Evolutionary conservation across 2,888 invertebrate species (phyloP), one percentile per base, ranked within the genome.

Genomic region (Habroteleia sp.): DNA sequence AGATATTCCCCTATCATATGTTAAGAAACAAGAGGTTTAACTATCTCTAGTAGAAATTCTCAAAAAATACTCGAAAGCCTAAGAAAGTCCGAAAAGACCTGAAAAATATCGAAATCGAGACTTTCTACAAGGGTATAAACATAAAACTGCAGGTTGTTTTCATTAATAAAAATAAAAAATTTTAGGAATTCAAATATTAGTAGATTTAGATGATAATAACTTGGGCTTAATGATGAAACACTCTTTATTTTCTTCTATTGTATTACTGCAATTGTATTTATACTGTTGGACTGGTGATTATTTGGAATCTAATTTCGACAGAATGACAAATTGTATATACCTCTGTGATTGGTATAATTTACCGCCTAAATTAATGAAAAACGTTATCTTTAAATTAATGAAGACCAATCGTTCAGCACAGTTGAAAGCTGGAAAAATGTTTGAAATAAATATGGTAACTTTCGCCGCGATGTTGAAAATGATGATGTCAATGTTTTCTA

Each of bases 401-500:
- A 69, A 71, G 14, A 63, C 73, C 2, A 74, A 42, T 35, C 63
- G 50, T 2, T 29, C 58, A 6, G 25, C 48, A 37, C 58, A 65
- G 25, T 14, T 76, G 2, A 73, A 63, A 23, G 76, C 76, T 1
- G 73, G 73, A 0, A 41, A 23, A 4, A 54, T 76, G 27, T 73
- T 60, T 23, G 68, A 62, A 0, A 54, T 76, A 5, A 76, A 76
- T 11, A 58, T 76, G 41, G 41, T 69, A 6, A 73, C 69, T 7
- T 76, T 76, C 50, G 68, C 73, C 20, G 52, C 69, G 1, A 65
- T 73, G 41, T 33, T 76, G 16, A 76, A 76, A 73, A 65, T 62
- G 33, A 73, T 73, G 69, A 72, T 72, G 73, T 73, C 68, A 20
- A 73, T 65, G 58, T 76, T 76, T 35, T 76, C 76, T 4, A 73